phyloP scores from a whole-genome alignment of 2,113 vertebrate genomes.

The Pitta sordida region DNA sequence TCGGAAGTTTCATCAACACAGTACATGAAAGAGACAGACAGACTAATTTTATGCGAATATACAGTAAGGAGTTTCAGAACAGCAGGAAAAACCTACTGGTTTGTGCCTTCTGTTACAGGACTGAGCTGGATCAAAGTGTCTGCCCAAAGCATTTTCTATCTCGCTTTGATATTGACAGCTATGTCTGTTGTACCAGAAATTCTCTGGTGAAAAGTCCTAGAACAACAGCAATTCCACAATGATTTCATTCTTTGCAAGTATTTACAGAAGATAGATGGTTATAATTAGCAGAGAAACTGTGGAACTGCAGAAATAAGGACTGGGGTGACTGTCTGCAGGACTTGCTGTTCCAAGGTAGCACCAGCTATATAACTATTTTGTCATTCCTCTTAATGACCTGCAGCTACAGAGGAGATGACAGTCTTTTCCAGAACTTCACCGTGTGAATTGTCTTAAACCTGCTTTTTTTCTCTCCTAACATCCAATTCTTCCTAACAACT shows the following conservation, averaged over 20 bases:
- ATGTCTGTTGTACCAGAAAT: background rate
- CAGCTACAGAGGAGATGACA: background rate
- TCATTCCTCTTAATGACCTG: background rate
- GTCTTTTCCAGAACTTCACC: background rate
- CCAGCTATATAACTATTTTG: background rate
- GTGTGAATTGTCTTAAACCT: background rate
- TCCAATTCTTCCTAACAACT: background rate
- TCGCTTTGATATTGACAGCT: background rate
- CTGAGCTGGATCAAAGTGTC: background rate
- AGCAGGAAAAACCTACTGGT: background rate
- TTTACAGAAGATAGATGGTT: background rate
- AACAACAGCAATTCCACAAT: background rate
- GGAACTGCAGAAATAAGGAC: background rate
- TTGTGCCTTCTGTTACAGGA: background rate
- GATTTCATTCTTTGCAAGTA: background rate
- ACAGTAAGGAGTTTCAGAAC: background rate
- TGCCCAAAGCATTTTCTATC: background rate
- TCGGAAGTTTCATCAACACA: background rate
- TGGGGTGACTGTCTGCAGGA: background rate
- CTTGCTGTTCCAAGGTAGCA: background rate
- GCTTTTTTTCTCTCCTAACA: background rate
- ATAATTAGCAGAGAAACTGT: background rate
- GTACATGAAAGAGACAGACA: background rate
- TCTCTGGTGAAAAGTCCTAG: background rate
- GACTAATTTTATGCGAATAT: constrained; percentile 28